Conservation (phyloP, 2,113 vertebrate genomes). For the Rhizomys pruinosus region DNA sequence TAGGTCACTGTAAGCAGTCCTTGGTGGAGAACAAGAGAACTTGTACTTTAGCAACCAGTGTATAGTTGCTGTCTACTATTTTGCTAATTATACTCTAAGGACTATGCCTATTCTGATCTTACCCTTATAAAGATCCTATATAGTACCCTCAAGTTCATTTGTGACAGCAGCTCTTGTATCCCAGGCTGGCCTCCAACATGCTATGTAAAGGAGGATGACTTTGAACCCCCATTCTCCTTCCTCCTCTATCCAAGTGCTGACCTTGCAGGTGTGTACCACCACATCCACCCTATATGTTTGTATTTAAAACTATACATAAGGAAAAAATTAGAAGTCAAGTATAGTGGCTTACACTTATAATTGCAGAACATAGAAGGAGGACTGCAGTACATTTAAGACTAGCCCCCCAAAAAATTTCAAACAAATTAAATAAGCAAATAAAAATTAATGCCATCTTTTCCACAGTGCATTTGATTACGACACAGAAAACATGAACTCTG, state of each 20-base stretch:
- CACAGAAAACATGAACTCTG: conserved; percentile 98
- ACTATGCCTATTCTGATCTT: too few species aligned
- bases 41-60: too few species aligned
- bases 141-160: neutral
- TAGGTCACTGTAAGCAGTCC: too few species aligned
- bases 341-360: neutral
- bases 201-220: neutral
- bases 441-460: conserved; percentile 54
- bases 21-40: too few species aligned
- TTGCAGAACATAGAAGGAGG: neutral
- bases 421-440: neutral
- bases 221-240: neutral
- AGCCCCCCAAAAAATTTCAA: neutral
- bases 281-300: neutral
- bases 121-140: neutral
- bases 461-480: conserved; percentile 97
- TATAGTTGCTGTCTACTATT: too few species aligned
- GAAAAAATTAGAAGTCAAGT: neutral
- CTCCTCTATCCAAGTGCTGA: neutral
- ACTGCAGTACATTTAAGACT: neutral
- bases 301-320: conserved; percentile 13
- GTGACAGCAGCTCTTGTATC: neutral
- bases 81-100: too few species aligned
- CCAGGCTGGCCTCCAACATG: neutral
- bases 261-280: neutral